These are phyloP conservation scores for Tragopan temminckii DNA, from an alignment of 2,797 vertebrate species.

Conservation along the genomic window DNA sequence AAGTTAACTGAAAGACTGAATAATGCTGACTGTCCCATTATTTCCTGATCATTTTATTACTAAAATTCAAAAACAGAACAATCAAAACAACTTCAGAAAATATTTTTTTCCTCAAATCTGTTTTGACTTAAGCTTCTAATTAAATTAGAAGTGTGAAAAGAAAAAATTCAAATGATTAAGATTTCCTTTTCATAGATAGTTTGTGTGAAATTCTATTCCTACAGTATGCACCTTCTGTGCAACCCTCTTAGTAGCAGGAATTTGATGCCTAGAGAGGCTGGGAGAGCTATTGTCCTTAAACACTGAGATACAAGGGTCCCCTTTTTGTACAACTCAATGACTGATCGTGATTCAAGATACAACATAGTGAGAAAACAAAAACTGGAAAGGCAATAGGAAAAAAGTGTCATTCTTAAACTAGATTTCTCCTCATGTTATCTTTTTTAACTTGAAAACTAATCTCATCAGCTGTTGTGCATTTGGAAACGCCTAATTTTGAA, in stretches of 20 bases:
- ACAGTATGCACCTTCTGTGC: neutral
- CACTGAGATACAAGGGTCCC: neutral
- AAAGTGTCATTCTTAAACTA: neutral
- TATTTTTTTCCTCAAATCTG: neutral
- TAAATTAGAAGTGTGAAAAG: neutral
- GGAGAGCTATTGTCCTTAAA: neutral
- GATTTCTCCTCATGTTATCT: neutral
- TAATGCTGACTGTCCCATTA: neutral
- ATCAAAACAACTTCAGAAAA: neutral
- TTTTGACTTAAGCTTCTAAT: neutral
- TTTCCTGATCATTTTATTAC: neutral
- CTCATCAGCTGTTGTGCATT: neutral
- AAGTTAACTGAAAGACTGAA: neutral
- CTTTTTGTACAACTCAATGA: neutral
- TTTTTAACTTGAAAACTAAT: neutral
- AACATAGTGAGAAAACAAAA: neutral
- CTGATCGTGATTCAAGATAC: neutral
- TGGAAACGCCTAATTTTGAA: neutral
- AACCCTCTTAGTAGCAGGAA: accelerated
- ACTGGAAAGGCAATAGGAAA: neutral
- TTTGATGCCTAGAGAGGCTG: neutral
- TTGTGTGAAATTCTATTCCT: neutral
- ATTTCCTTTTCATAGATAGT: neutral
- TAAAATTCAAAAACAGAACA: neutral
- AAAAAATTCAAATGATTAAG: neutral